Base-by-base conservation (phyloP, 2,888 invertebrate species). In the Ennomos erosarius region DNA sequence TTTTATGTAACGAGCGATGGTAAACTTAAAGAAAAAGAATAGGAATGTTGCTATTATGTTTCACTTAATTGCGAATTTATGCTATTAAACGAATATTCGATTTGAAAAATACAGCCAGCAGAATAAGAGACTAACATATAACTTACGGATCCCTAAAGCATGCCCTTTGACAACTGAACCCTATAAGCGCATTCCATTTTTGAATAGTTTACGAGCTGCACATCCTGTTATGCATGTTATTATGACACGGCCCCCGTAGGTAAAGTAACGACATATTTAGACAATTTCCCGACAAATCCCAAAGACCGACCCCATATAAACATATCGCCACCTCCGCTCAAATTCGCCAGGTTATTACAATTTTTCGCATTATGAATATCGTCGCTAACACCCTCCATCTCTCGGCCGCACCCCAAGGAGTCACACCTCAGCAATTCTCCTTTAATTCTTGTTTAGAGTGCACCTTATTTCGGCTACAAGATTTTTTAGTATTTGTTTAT, bases 331-430 rank as follows among this genome's bases (percentile, higher is more conserved):
- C 81, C 82, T 79, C 78, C 74, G 77, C 81, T 79, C 81, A 85
- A 85, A 87, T 85, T 81, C 84, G 76, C 81, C 78, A 82, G 90
- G 90, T 90, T 90, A 92, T 92, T 92, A 92, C 90, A 92, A 92
- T 92, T 92, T 92, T 87, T 88, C 88, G 87, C 90, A 82, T 92
- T 92, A 93, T 92, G 92, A 92, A 93, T 93, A 92, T 89, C 88
- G 88, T 82, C 82, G 84, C 79, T 76, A 74, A 76, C 74, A 75
- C 76, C 79, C 82, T 76, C 78, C 69, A 73, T 70, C 51, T 51
- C 33, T 13, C 80, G 76, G 26, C 26, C 26, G 26, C 26, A 26
- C 78, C 46, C 81, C 73, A 71, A 90, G 90, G 90, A 84, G 85
- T 84, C 87, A 88, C 90, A 90, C 87, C 90, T 90, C 90, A 86